A percentile compares a stretch with the other conserved stretches of the same genome.
Conservation (phyloP, 2,113 vertebrate species). For the Dunckerocampus dactyliophorus region DNA sequence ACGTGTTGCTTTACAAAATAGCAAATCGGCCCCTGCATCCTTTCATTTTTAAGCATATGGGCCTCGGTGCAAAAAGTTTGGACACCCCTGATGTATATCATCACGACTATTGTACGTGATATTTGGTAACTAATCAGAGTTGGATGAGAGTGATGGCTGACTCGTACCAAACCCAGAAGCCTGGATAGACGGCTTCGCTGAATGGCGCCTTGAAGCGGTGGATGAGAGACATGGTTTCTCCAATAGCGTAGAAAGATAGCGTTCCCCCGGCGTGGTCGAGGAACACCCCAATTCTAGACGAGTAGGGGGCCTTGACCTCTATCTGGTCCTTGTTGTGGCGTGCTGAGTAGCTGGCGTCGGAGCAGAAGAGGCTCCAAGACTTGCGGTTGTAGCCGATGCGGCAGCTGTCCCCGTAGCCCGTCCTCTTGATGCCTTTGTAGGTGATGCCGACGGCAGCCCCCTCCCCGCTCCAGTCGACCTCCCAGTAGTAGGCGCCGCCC, state of each 20-base stretch:
- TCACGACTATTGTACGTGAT: constrained; percentile 7
- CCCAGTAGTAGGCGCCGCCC: constrained; percentile 76
- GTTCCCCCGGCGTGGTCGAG: constrained; percentile 69
- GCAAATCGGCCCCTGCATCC: too few species aligned
- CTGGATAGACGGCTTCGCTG: constrained; percentile 72
- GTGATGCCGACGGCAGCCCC: constrained; percentile 75
- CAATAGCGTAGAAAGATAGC: constrained; percentile 75
- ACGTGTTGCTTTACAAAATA: too few species aligned
- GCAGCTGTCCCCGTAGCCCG: constrained; percentile 73
- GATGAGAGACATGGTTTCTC: constrained; percentile 73
- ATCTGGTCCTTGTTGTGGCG: constrained; percentile 79
- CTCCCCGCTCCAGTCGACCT: constrained; percentile 77
- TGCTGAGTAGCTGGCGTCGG: constrained; percentile 79
- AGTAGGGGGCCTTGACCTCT: constrained; percentile 66
- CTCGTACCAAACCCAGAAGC: constrained; percentile 84
- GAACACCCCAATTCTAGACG: constrained; percentile 77
- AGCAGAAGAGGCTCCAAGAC: constrained; percentile 82
- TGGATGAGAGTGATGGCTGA: constrained; percentile 69
- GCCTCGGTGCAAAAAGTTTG: too few species aligned
- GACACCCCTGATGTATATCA: not conserved
- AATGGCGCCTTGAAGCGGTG: constrained; percentile 77
- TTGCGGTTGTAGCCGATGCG: constrained; percentile 83
- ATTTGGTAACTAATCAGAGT: constrained; percentile 35
- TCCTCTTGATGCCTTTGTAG: constrained; percentile 78
- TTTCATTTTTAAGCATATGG: too few species aligned